Evolutionary conservation across 2,113 vertebrate species (phyloP).

Genomic region (Limnothrissa miodon): DNA sequence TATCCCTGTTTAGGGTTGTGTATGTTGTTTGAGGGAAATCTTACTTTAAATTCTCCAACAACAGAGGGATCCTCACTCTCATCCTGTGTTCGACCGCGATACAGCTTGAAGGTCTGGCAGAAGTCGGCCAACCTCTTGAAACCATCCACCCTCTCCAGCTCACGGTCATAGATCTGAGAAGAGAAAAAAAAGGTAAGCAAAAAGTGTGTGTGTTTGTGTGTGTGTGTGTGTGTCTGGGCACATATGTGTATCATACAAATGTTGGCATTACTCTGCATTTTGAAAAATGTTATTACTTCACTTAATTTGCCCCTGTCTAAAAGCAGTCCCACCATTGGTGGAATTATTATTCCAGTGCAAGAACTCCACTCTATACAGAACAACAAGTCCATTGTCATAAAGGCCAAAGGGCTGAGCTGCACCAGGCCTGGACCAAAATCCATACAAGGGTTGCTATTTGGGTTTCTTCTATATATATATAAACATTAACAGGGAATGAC

Average conservation of each 20-base stretch:
- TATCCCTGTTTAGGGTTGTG: not conserved
- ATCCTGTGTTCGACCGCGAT: conserved; percentile 82
- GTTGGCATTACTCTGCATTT: not conserved
- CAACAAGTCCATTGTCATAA: conserved; percentile 35
- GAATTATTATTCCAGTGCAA: not conserved
- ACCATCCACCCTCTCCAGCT: conserved; percentile 81
- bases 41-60: conserved; percentile 95
- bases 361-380: not conserved
- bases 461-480: not conserved
- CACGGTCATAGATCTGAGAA: conserved; percentile 79
- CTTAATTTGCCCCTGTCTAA: not conserved
- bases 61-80: conserved; percentile 85
- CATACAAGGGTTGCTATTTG: conserved; percentile 1
- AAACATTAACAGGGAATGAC: not conserved
- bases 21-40: not conserved
- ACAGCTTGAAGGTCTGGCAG: conserved; percentile 90
- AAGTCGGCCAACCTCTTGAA: conserved; percentile 85
- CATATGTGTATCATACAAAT: not conserved
- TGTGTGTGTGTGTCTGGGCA: not conserved
- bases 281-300: not conserved
- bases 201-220: not conserved
- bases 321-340: not conserved
- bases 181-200: not conserved
- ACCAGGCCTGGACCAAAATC: not conserved
- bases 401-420: conserved; percentile 16